Conservation (phyloP, 1,140 invertebrate genomes). For the Drosophila orena region DNA sequence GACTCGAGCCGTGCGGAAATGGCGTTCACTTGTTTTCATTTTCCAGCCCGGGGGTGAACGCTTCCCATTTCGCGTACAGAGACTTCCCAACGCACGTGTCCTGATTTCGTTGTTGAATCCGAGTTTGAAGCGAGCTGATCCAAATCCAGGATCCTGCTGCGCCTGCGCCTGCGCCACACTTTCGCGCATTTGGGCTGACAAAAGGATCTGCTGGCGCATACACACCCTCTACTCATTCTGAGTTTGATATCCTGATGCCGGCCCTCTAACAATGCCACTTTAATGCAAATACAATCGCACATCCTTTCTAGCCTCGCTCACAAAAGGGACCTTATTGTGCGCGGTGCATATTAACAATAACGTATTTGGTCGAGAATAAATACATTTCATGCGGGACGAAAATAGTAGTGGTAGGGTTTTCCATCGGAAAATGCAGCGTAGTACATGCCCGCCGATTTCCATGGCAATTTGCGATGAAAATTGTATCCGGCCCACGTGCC, state of each 20-base stretch:
- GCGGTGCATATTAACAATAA: slow-evolving; percentile 70
- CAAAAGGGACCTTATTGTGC: slow-evolving; percentile 62
- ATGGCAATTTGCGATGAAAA: slow-evolving; percentile 59
- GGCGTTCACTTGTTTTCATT: slow-evolving; percentile 80
- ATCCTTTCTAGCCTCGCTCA: slow-evolving; percentile 58
- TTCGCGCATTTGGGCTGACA: slow-evolving; percentile 66
- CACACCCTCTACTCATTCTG: slow-evolving; percentile 67
- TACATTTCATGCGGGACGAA: slow-evolving; percentile 62
- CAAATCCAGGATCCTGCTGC: slow-evolving; percentile 34
- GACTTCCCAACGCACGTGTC: slow-evolving; percentile 58
- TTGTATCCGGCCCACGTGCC: slow-evolving; percentile 80
- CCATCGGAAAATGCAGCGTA: slow-evolving; percentile 20
- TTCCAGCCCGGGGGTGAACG: slow-evolving; percentile 44
- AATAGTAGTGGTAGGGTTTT: not conserved
- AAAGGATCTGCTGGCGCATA: slow-evolving; percentile 63
- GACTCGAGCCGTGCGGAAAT: slow-evolving; percentile 66
- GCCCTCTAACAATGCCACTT: slow-evolving; percentile 72
- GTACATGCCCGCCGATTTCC: slow-evolving; percentile 52
- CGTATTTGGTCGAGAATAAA: slow-evolving; percentile 61
- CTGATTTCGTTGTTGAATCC: slow-evolving; percentile 11
- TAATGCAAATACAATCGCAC: slow-evolving; percentile 81
- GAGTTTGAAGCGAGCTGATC: slow-evolving; percentile 2
- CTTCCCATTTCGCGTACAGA: slow-evolving; percentile 37
- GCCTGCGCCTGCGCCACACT: slow-evolving; percentile 74
- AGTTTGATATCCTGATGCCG: slow-evolving; percentile 69